phyloP scores from a whole-genome alignment of 2,888 invertebrate genomes.

The Eupithecia subumbrata region DNA sequence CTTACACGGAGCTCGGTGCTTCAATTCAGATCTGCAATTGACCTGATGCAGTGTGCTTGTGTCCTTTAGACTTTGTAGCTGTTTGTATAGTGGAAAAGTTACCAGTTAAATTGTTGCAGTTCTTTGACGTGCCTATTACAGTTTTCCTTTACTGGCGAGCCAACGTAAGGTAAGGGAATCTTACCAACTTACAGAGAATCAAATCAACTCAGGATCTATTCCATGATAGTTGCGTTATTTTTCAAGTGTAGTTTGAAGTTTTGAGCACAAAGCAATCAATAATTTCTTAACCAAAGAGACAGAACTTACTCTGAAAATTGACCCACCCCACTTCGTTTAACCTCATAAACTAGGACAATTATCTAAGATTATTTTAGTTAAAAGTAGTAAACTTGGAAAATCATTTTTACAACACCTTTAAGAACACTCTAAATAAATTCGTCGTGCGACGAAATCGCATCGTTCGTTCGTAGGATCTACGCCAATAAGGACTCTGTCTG shows the following conservation, averaged over 20 bases:
- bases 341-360: background rate
- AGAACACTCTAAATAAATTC: no score
- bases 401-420: no score
- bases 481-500: no score
- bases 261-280: background rate
- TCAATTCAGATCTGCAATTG: background rate
- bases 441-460: no score
- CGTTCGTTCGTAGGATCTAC: no score
- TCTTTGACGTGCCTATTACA: background rate
- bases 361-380: background rate
- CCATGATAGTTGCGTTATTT: background rate
- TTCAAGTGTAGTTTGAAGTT: background rate
- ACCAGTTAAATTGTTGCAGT: background rate
- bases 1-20: background rate
- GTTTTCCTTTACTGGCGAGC: background rate
- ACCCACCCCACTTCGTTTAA: background rate
- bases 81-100: background rate
- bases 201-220: background rate
- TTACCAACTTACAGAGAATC: background rate
- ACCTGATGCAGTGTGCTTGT: background rate
- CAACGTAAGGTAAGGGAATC: background rate
- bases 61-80: background rate
- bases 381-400: no score
- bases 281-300: background rate
- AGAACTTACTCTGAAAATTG: background rate